phyloP scores from a whole-genome alignment of 2,888 invertebrate genomes.

The Pristionchus arcanus region DNA sequence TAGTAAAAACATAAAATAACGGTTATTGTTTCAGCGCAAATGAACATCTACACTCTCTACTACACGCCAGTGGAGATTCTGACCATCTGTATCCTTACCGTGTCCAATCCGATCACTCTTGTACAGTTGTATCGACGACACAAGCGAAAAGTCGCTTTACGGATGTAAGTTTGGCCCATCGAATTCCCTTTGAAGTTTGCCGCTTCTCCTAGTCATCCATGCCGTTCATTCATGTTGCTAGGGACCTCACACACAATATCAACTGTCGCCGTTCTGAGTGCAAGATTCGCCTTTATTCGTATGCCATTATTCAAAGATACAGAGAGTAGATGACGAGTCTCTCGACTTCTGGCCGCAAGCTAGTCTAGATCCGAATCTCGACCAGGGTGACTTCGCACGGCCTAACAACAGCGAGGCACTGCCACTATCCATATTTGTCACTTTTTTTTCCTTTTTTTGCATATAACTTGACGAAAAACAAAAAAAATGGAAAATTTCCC shows the following conservation, averaged over 20 bases:
- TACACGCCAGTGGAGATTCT: constrained; percentile 77
- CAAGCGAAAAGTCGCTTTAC: constrained; percentile 76
- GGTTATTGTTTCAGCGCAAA: constrained; percentile 50
- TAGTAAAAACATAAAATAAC: no score
- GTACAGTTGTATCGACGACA: constrained; percentile 77
- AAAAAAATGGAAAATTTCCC: not conserved
- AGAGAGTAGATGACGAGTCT: not conserved
- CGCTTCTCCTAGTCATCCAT: not conserved
- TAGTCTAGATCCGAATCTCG: not conserved
- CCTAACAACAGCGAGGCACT: not conserved
- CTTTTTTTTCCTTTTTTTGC: not conserved
- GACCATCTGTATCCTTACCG: constrained; percentile 73
- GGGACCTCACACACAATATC: constrained; percentile 35
- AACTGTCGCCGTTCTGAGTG: not conserved
- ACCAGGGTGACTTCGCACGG: constrained; percentile 25
- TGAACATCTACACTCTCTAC: constrained; percentile 75
- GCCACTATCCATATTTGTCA: not conserved
- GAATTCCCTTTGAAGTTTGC: not conserved
- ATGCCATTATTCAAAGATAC: not conserved
- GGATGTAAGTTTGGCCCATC: constrained; percentile 69
- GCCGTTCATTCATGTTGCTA: not conserved
- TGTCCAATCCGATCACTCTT: constrained; percentile 78
- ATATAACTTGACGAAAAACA: not conserved
- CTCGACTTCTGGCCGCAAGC: not conserved
- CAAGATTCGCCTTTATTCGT: constrained; percentile 18